Evolutionary conservation across 2,888 invertebrate species (phyloP).

Genomic region (Rotaria macrura): DNA sequence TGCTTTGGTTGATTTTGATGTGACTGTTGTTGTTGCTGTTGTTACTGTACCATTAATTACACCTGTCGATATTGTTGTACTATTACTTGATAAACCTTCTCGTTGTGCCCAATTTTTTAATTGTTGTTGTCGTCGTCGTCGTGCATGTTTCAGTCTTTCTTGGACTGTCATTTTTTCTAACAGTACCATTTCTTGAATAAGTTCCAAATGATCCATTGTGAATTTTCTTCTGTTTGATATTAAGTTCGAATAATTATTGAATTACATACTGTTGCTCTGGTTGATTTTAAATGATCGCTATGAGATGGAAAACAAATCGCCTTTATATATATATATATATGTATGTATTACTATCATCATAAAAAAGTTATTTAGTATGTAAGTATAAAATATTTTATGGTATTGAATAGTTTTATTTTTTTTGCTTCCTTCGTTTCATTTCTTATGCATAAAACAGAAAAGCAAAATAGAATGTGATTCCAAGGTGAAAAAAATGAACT

Average conservation of each 20-base stretch:
- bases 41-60: slow-evolving; percentile 51
- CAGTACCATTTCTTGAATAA: slow-evolving; percentile 84
- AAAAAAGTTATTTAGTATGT: background rate
- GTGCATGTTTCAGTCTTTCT: slow-evolving; percentile 70
- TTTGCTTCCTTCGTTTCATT: background rate
- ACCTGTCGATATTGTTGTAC: slow-evolving; percentile 49
- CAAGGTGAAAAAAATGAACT: background rate
- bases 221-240: background rate
- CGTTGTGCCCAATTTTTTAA: slow-evolving; percentile 66
- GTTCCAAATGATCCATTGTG: slow-evolving; percentile 62
- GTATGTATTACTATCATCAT: background rate
- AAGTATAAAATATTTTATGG: background rate
- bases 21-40: slow-evolving; percentile 35
- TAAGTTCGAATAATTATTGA: background rate
- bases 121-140: slow-evolving; percentile 71
- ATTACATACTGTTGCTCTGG: background rate
- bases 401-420: background rate
- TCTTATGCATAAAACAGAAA: too few species aligned
- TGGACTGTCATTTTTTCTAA: slow-evolving; percentile 89
- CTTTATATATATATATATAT: background rate
- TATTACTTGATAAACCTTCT: background rate
- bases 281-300: background rate
- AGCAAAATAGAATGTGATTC: too few species aligned
- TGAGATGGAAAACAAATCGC: background rate
- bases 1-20: background rate